Percentiles rank a stretch among this genome's conserved stretches.
These are phyloP conservation scores for Luffia ferchaultella DNA, from an alignment of 2,888 invertebrate genomes.

Conservation along the genomic window DNA sequence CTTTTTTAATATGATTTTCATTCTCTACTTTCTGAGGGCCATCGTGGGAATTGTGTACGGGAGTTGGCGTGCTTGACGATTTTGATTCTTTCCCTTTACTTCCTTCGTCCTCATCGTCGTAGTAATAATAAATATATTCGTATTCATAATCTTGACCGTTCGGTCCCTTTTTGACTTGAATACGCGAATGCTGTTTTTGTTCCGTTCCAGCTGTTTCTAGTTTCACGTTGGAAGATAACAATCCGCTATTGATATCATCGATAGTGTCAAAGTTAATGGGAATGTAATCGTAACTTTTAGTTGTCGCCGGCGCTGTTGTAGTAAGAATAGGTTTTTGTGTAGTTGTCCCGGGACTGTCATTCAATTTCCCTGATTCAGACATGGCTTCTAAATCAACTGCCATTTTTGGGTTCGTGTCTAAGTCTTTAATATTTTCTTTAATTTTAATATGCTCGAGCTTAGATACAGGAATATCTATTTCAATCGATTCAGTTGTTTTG, in stretches of 20 bases:
- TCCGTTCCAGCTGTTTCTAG: slow-evolving; percentile 73
- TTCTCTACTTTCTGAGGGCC: slow-evolving; percentile 62
- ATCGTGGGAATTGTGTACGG: slow-evolving; percentile 65
- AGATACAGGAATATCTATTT: slow-evolving; percentile 54
- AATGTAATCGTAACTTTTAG: slow-evolving; percentile 47
- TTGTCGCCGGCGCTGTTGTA: slow-evolving; percentile 45
- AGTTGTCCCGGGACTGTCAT: slow-evolving; percentile 45
- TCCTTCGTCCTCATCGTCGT: slow-evolving; percentile 76
- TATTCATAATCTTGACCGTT: slow-evolving; percentile 92
- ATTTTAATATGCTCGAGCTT: slow-evolving; percentile 57
- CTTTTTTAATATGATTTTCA: slow-evolving; percentile 46
- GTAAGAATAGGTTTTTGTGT: slow-evolving; percentile 66
- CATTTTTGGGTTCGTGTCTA: slow-evolving; percentile 50
- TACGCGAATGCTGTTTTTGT: slow-evolving; percentile 74
- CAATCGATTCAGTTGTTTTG: slow-evolving; percentile 47
- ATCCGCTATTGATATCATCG: slow-evolving; percentile 53
- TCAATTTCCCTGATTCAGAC: slow-evolving; percentile 55
- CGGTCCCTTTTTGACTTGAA: slow-evolving; percentile 87
- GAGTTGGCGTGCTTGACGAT: slow-evolving; percentile 28
- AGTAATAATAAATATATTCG: slow-evolving; percentile 91
- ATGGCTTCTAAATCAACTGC: slow-evolving; percentile 51
- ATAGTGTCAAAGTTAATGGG: slow-evolving; percentile 60
- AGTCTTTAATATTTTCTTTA: slow-evolving; percentile 55
- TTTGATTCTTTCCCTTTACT: slow-evolving; percentile 28
- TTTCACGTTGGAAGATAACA: slow-evolving; percentile 57